Conservation (phyloP, 1,140 invertebrate genomes). For the Eciton burchellii region DNA sequence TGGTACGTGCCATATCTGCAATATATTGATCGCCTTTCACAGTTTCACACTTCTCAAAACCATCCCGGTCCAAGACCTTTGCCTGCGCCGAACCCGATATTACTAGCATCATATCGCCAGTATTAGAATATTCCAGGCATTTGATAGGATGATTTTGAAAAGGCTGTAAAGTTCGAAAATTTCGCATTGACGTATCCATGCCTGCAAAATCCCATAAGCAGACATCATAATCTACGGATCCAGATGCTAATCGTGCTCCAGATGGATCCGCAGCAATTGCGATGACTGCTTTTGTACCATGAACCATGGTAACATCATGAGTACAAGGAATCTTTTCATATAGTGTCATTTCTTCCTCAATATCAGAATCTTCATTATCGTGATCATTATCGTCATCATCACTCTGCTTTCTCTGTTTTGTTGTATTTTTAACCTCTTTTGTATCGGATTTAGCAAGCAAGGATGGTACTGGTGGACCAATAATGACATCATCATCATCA, state of each 20-base stretch:
- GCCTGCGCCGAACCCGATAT: constrained; percentile 96
- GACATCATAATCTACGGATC: constrained; percentile 97
- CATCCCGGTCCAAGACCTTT: constrained; percentile 98
- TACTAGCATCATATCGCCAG: constrained; percentile 97
- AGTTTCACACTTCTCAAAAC: constrained; percentile 97
- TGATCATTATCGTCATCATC: too few species aligned
- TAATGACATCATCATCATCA: constrained; percentile 86
- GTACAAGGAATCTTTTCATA: constrained; percentile 91
- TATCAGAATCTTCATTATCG: too few species aligned
- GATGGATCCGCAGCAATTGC: constrained; percentile 96
- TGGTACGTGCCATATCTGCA: constrained; percentile 69
- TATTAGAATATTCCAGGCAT: constrained; percentile 94
- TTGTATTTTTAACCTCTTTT: constrained; percentile 62
- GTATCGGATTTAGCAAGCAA: constrained; percentile 41
- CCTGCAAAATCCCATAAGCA: constrained; percentile 99
- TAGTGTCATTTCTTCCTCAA: constrained; percentile 84
- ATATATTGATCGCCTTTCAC: constrained; percentile 90
- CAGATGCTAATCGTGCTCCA: constrained; percentile 96
- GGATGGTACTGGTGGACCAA: constrained; percentile 87
- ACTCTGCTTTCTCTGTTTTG: constrained; percentile 10
- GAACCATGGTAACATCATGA: constrained; percentile 93
- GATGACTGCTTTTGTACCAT: constrained; percentile 94
- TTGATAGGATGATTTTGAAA: constrained; percentile 98
- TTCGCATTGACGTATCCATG: constrained; percentile 96
- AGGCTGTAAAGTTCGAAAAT: constrained; percentile 96